Base-by-base conservation (phyloP, 2,113 vertebrate species). In the Syngnathus typhle region DNA sequence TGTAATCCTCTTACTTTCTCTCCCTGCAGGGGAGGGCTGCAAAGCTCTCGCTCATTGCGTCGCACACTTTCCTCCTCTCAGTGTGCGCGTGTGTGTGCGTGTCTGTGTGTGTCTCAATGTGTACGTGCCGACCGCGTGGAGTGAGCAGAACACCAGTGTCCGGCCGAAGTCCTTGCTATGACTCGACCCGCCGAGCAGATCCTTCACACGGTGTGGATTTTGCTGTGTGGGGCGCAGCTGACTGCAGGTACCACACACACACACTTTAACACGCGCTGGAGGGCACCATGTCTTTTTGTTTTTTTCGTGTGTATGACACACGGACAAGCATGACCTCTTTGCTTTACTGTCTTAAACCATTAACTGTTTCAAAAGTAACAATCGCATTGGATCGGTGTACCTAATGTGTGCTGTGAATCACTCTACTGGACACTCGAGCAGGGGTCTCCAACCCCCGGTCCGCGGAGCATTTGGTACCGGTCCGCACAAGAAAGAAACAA, bases 1-100 rank as follows among this genome's bases (percentile, higher is more conserved):
- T 90, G 12, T 91, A 91, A 92, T 91, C 88, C 89, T 74, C 81
- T 82, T 84, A 84, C 73, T 81, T 67, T 69, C 79, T 73, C 64
- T 75, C 84, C 79, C 71, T 62, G 67, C 78, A 75, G 82, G 82
- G 90, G 90, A 84, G 89, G 90, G 80, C 83, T 38, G 32, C 46
- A 51, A 52, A 65, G 64, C 64, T 65, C 32, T 54, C 76, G 69
- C 43, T 70, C 64, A n/a, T 51, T 70, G 74, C 77, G 71, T 76
- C 71, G 68, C 27, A 4, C 74, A 67, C 68, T 80, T 68, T 64
- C 75, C 68, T 66, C 66, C 61, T 60, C 44, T 75, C 86, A 41
- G 52, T 54, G 72, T 6, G 75, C 56, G 70, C n/a, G n/a, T 23
- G 3, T 27, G 36, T 12, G 7, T 39, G 16, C 19, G 7, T 60